Conservation (phyloP, 2,888 invertebrate species). For the Hedychridium roseum region DNA sequence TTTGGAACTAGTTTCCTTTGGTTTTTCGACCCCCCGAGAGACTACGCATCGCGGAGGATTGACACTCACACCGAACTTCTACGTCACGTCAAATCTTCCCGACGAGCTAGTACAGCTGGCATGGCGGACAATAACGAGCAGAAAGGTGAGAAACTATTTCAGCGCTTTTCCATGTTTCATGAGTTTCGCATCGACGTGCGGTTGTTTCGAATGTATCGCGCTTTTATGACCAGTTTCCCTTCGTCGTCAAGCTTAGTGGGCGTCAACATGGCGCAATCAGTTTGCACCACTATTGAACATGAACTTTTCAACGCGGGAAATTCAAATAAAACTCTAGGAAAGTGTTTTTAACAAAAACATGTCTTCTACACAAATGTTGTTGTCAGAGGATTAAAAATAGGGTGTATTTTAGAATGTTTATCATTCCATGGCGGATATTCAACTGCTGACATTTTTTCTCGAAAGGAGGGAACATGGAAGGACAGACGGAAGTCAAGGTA, state of each 20-base stretch:
- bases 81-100: too few relatives aligned
- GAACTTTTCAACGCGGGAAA: too few relatives aligned
- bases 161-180: too few relatives aligned
- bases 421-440: too few relatives aligned
- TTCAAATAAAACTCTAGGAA: too few relatives aligned
- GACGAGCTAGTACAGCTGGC: too few relatives aligned
- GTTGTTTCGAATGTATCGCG: neutral
- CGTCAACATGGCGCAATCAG: too few relatives aligned
- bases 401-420: too few relatives aligned
- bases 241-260: neutral
- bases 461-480: conserved; percentile 28
- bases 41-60: conserved; percentile 21
- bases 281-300: too few relatives aligned
- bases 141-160: conserved; percentile 33
- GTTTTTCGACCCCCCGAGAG: conserved; percentile 39
- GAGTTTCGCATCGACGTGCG: neutral
- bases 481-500: conserved; percentile 42
- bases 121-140: conserved; percentile 27
- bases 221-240: neutral
- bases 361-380: too few relatives aligned
- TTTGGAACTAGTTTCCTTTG: conserved; percentile 50
- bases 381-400: too few relatives aligned
- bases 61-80: conserved; percentile 26
- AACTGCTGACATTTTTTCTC: too few relatives aligned
- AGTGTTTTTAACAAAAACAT: neutral